Base-by-base conservation (phyloP, 2,797 vertebrate species). In the Bryconaethiops microstoma region DNA sequence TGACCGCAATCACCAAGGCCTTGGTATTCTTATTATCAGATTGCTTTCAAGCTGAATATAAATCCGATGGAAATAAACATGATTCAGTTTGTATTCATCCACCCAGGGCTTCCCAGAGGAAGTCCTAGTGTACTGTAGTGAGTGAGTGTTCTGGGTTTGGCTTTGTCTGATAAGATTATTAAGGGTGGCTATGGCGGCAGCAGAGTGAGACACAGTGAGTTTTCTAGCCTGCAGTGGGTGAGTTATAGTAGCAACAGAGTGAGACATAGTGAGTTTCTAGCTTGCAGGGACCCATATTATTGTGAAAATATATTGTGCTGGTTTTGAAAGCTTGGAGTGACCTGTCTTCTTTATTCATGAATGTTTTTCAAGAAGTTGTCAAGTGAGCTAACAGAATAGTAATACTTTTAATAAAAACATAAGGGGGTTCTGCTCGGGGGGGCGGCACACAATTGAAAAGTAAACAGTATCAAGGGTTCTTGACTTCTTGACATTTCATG, bases 51-150 rank as follows among this genome's bases (percentile, higher is more conserved):
- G 29, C 29, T 1, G 0, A 54, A 23, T 64, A 65, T 29, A 45
- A 50, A 60, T n/a, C n/a, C 17, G 10, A 14, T 71, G 8, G 14
- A 52, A 16, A 2, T 6, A 14, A 67, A 50, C 29, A 65, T 39
- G 7, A 80, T 57, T 59, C 0, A 29, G 0, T n/a, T 1, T 42
- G 5, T 54, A n/a, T 29, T 52, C 45, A 50, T 16, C 23, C 39
- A 5, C n/a, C 10, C 60, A 48, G 21, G 63, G 21, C 25, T 67
- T 45, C 60, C 71, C 73, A 17, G 19, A 60, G 72, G 62, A 71
- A 21, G 5, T 73, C 9, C 52, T 42, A 17, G 0, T 70, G 9
- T 25, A 13, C 17, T 40, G 19, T 39, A 39, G 62, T 39, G 62
- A 64, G 63, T 65, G 29, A 40, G 35, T 16, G 29, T 19, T 35